Base-by-base conservation (phyloP, 37 sponge, comb jelly and placozoan genomes). In the Bolinopsis microptera region DNA sequence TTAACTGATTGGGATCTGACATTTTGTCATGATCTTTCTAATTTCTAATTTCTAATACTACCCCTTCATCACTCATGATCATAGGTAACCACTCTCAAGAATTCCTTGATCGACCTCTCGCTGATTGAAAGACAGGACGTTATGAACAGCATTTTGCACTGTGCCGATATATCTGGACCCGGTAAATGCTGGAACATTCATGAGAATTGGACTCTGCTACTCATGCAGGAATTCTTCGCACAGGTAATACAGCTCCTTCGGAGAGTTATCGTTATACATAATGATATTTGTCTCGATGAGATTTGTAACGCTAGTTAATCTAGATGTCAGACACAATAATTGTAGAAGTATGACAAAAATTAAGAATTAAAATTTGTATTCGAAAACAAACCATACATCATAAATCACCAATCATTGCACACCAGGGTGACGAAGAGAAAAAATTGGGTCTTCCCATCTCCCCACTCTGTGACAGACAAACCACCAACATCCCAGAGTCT, bases 111-210 rank as follows among this genome's bases (percentile, higher is more conserved):
- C 36, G 82, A 80, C 38, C 38, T 80, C 36, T 80, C 82, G 0
- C 82, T 80, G 82, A 83, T 94, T 18, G 95, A 96, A 27, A 92
- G 95, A 0, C 67, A 94, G 0, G 95, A 95, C 76, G 83, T 95
- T 0, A 68, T 96, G 32, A 93, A 69, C 39, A 38, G 93, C 28
- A 88, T 96, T 16, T 93, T 97, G 35, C 97, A 97, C 94, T 93
- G 92, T 25, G 95, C 96, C 0, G 97, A 97, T 68, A 95, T 97
- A 5, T 95, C 95, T 8, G 96, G 96, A 69, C 97, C 97, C 0
- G 93, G 94, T 22, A 97, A 97, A 76, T 69, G 86, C 33, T 97
- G 96, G 97, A 82, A 74, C 5, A 26, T 94, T 41, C 97, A 97
- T 76, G 33, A 94, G 0, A 35, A 75, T 69, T 97, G 96, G 96